These are phyloP conservation scores for Troides aeacus DNA, from an alignment of 2,888 invertebrate genomes.

Conservation along the genomic window DNA sequence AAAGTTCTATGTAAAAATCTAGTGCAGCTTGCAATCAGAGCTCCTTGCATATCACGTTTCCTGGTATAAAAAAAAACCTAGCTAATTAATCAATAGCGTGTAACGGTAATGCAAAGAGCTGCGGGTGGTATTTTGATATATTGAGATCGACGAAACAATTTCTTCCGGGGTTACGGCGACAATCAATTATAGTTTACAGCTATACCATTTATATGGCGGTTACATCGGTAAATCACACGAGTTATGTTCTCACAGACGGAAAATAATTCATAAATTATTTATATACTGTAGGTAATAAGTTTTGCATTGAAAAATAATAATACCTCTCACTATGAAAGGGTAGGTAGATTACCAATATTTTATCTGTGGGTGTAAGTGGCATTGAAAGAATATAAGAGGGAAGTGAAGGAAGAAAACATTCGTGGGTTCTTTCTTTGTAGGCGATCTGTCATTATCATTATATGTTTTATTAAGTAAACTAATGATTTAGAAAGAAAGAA, in stretches of 20 bases:
- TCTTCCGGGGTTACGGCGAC: constrained; percentile 5
- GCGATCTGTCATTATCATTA: too few relatives aligned
- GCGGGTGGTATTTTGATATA: constrained; percentile 17
- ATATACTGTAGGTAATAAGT: not conserved
- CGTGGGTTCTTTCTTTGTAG: too few relatives aligned
- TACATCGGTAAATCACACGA: not conserved
- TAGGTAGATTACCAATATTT: too few relatives aligned
- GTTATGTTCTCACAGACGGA: not conserved
- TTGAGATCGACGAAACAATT: constrained; percentile 4
- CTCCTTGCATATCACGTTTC: not conserved
- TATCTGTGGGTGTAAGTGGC: too few relatives aligned
- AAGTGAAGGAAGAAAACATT: too few relatives aligned
- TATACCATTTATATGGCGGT: not conserved
- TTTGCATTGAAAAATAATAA: too few relatives aligned
- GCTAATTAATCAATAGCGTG: not conserved
- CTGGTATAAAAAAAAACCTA: not conserved
- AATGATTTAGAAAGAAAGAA: too few relatives aligned
- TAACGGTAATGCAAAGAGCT: constrained; percentile 12
- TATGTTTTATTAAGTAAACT: too few relatives aligned
- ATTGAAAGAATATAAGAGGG: too few relatives aligned
- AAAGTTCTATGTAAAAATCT: not conserved
- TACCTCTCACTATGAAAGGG: too few relatives aligned
- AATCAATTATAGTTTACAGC: constrained; percentile 15
- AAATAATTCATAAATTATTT: not conserved
- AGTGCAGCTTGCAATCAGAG: not conserved